Evolutionary conservation across 2,888 invertebrate genomes (phyloP).

Genomic region (Dryomyza anilis): DNA sequence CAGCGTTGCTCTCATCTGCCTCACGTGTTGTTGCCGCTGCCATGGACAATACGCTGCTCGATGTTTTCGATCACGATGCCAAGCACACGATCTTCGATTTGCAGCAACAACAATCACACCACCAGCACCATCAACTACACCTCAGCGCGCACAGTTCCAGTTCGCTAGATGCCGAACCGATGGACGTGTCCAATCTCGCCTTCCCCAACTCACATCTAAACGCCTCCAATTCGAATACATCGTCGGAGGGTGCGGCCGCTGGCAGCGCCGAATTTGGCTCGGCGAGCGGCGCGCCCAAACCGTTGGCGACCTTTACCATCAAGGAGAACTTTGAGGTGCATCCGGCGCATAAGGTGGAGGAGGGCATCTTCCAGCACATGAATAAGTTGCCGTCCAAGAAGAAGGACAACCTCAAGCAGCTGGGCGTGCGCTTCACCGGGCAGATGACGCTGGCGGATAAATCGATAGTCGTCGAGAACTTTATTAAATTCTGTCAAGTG

Average conservation of each 20-base stretch:
- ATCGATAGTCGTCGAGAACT: slow-evolving; percentile 61
- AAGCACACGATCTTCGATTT: slow-evolving; percentile 58
- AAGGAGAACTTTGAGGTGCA: slow-evolving; percentile 60
- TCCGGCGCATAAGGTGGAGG: slow-evolving; percentile 60
- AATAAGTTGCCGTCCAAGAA: slow-evolving; percentile 59
- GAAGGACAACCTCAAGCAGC: slow-evolving; percentile 58
- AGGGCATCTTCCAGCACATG: slow-evolving; percentile 61
- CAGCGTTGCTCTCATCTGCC: slow-evolving; percentile 47
- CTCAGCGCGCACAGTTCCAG: slow-evolving; percentile 50
- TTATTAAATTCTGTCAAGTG: slow-evolving; percentile 60
- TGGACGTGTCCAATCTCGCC: slow-evolving; percentile 51
- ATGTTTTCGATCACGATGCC: slow-evolving; percentile 59
- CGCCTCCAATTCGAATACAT: slow-evolving; percentile 60
- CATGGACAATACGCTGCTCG: slow-evolving; percentile 49
- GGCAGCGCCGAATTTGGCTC: slow-evolving; percentile 49
- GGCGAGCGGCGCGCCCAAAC: slow-evolving; percentile 50
- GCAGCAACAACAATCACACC: no score
- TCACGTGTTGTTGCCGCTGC: slow-evolving; percentile 52
- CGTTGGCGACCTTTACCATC: slow-evolving; percentile 55
- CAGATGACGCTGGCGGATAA: slow-evolving; percentile 61
- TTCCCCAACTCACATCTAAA: slow-evolving; percentile 57
- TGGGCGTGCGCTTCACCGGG: slow-evolving; percentile 60
- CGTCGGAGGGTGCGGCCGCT: slow-evolving; percentile 56
- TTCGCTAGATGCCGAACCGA: slow-evolving; percentile 54
- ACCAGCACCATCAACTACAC: no score